phyloP scores from a whole-genome alignment of 2,888 invertebrate genomes.

The Cryptocephalus primarius region DNA sequence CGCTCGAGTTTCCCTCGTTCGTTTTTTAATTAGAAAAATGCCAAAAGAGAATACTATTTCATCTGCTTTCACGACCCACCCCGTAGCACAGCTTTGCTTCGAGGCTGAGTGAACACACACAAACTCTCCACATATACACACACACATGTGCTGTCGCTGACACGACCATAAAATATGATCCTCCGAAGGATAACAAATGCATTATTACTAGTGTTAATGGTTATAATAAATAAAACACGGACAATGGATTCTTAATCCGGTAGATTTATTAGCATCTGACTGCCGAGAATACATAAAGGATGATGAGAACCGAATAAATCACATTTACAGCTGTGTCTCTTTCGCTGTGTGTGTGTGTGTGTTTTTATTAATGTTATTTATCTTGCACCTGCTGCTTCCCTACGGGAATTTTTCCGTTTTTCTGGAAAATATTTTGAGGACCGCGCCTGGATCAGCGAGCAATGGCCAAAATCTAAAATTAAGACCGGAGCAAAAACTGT shows the following conservation, averaged over 20 bases:
- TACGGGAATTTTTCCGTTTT: no score
- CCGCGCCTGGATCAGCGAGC: no score
- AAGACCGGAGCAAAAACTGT: no score
- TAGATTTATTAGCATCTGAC: slow-evolving; percentile 34
- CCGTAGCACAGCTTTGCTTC: neutral
- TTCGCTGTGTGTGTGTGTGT: neutral
- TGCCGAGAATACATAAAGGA: slow-evolving; percentile 28
- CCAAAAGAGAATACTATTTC: no score
- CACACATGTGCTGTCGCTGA: slow-evolving; percentile 35
- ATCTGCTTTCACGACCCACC: neutral
- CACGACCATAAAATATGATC: slow-evolving; percentile 34
- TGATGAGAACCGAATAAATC: slow-evolving; percentile 31
- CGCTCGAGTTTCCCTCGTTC: no score
- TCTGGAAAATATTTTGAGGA: no score
- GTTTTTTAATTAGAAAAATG: no score
- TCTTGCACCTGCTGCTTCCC: slow-evolving; percentile 19
- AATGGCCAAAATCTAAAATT: no score
- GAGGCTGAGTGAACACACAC: slow-evolving; percentile 18
- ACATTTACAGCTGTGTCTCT: slow-evolving; percentile 24
- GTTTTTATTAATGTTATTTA: slow-evolving; percentile 16
- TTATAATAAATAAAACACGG: slow-evolving; percentile 39
- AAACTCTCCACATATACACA: slow-evolving; percentile 3
- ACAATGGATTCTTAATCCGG: slow-evolving; percentile 39
- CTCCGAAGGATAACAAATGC: slow-evolving; percentile 40
- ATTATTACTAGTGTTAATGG: slow-evolving; percentile 41